Evolutionary conservation across 1,140 invertebrate genomes (phyloP), one percentile per base, ranked within the genome.

Genomic region (Ceratitis capitata): DNA sequence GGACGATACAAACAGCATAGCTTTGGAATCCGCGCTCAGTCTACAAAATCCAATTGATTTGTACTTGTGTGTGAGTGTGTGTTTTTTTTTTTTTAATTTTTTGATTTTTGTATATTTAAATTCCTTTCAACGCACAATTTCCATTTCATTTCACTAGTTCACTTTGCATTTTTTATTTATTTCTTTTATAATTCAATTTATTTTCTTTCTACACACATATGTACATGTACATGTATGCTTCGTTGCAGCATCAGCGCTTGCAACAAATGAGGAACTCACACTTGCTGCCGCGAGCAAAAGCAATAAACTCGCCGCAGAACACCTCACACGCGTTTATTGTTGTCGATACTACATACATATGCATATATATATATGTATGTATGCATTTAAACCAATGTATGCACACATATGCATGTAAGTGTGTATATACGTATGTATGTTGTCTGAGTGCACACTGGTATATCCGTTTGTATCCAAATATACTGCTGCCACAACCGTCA

Each of bases 141-240:
- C 39, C 9, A 78, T 23, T 78, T 45, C 69, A 78, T n/a, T 78
- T 42, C 69, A 78, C 69, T 47, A 19, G 69, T 78, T 53, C 64
- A 74, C 64, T 42, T 78, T n/a, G 39, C 39, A 78, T 7, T 78
- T 45, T 78, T 78, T 78, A 42, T 42, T 32, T n/a, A 29, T 64
- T 64, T n/a, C n/a, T n/a, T n/a, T 64, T 23, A 64, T 23, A 45
- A 78, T 78, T 78, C 69, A 78, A 78, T 78, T 69, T 78, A 78
- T 78, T 78, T 45, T 78, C 61, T 78, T 42, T 19, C 45, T 78
- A 35, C 39, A n/a, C n/a, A n/a, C n/a, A n/a, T n/a, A n/a, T n/a
- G n/a, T n/a, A n/a, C n/a, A n/a, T n/a, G n/a, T n/a, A n/a, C n/a
- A n/a, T n/a, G n/a, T 78, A 19, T 45, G 14, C 35, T 78, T 45